phyloP scores from a whole-genome alignment of 2,113 vertebrate species.

The Pterocles orientalis region DNA sequence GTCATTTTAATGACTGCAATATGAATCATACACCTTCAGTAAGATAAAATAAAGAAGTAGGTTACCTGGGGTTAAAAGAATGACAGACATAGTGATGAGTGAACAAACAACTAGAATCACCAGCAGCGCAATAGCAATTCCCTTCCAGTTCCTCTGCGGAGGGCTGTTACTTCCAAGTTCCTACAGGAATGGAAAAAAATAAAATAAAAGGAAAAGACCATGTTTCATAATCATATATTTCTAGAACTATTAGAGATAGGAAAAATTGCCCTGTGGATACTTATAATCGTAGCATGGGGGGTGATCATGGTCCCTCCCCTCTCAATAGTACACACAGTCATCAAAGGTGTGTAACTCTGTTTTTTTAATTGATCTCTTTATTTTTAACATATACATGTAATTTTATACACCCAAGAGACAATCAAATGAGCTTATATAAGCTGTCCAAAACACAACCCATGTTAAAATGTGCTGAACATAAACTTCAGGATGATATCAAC shows the following conservation, averaged over 20 bases:
- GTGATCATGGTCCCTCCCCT: constrained; percentile 26
- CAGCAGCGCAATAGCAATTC: constrained; percentile 96
- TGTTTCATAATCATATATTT: constrained; percentile 57
- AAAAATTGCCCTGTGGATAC: constrained; percentile 21
- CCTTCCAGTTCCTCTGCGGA: constrained; percentile 98
- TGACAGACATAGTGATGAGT: constrained; percentile 98
- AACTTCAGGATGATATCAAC: constrained; percentile 44
- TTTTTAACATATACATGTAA: not conserved
- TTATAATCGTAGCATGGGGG: constrained; percentile 27
- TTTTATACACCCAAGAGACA: not conserved
- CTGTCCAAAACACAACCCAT: constrained; percentile 13
- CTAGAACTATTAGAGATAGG: constrained; percentile 24
- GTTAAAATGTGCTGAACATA: constrained; percentile 30
- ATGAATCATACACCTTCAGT: constrained; percentile 19
- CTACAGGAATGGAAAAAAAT: constrained; percentile 78
- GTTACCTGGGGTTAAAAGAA: constrained; percentile 96
- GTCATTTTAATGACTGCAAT: constrained; percentile 24
- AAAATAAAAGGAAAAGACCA: constrained; percentile 58
- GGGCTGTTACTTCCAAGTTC: constrained; percentile 92
- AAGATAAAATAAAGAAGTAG: constrained; percentile 46
- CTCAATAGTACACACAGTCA: not conserved
- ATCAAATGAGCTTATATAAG: not conserved
- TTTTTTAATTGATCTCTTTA: constrained; percentile 13
- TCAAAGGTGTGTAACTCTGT: constrained; percentile 8
- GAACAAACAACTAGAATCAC: constrained; percentile 98